Conservation (phyloP, 2,797 vertebrate genomes). For the Pantherophis alleghaniensis region DNA sequence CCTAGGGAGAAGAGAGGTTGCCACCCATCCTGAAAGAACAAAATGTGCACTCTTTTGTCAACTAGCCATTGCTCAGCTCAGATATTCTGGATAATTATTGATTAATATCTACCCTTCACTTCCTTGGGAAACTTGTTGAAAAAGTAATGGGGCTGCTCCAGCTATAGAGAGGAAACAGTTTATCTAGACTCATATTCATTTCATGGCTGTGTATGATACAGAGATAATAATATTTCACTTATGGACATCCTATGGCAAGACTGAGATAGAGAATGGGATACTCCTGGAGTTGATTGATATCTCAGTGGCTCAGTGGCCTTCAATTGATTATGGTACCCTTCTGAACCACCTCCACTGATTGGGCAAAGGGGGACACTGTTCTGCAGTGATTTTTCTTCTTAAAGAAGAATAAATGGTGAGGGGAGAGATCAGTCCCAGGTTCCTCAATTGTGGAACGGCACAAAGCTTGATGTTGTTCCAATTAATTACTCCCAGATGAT, state of each 20-base stretch:
- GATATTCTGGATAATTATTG: neutral
- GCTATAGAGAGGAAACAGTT: neutral
- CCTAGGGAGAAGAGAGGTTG: neutral
- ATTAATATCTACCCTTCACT: neutral
- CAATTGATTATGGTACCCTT: neutral
- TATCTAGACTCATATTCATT: neutral
- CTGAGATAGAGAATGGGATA: neutral
- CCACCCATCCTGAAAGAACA: neutral
- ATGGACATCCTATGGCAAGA: neutral
- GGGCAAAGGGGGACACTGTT: neutral
- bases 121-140: neutral
- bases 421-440: neutral
- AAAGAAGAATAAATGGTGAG: neutral
- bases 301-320: neutral
- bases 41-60: neutral
- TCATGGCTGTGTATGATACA: neutral
- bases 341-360: neutral
- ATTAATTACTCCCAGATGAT: neutral
- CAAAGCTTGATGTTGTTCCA: neutral
- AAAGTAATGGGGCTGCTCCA: neutral
- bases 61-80: neutral
- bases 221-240: neutral
- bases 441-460: neutral
- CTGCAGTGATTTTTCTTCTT: neutral
- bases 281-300: neutral